Base-by-base conservation (phyloP, 2,888 invertebrate species). In the Trilocha varians region DNA sequence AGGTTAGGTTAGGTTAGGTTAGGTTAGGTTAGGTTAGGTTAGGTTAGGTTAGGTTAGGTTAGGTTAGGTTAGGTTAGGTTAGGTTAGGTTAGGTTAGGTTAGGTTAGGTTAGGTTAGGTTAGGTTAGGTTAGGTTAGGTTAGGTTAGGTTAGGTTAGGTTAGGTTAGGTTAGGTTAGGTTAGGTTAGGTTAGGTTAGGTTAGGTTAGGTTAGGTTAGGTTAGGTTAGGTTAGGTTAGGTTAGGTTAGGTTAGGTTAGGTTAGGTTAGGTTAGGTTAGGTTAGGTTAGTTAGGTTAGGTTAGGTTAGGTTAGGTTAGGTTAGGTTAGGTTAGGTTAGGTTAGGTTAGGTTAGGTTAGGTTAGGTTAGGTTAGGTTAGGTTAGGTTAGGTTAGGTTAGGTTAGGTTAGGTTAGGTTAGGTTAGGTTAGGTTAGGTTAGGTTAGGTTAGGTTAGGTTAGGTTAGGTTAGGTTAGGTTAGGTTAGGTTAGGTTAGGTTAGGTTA, bases 341-440 rank as follows among this genome's bases (percentile, higher is more conserved):
- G 38, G 42, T 40, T 35, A 39, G 39, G 43, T 43, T 43, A 43
- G 43, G 43, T 43, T 47, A 44, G 50, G 50, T 49, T 45, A 44
- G 50, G 50, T 50, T 45, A 43, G 53, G 50, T 49, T 47, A 46
- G 50, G 50, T 52, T 47, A 46, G 47, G 48, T 49, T 47, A 46
- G 45, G 48, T 54, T 52, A 44, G 47, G 48, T 48, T 45, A 38
- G 48, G 48, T 45, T 45, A 45, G 43, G 47, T 49, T 48, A 46
- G 49, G 46, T 50, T 48, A 44, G 47, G 48, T 47, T 50, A 48
- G 48, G 51, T 48, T 52, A 46, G 47, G 49, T 50, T 51, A 44
- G 48, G 50, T 50, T 52, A 44, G 51, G 57, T 53, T 51, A 48
- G 55, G 55, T 52, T 52, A 50, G 50, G 49, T 53, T 45, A 45